A percentile compares a stretch with the other conserved stretches of the same genome.
Evolutionary conservation across 2,113 vertebrate genomes (phyloP).

Genomic region (Spea multiplicata): DNA sequence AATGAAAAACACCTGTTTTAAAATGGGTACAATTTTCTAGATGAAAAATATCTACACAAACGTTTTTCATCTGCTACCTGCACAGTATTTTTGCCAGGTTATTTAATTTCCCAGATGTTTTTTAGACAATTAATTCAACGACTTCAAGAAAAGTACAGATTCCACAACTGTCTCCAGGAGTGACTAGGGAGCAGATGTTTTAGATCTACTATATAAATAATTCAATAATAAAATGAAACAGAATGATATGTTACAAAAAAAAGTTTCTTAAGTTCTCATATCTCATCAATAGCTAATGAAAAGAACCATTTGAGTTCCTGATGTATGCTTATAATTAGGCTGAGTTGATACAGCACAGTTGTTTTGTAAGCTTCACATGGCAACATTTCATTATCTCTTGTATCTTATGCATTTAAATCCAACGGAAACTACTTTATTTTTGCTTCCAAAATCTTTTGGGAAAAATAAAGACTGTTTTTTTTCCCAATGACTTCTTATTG

Average conservation of each 20-base stretch:
- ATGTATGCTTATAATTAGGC: constrained; percentile 49
- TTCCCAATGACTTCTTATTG: background rate
- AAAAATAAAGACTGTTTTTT: background rate
- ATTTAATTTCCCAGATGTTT: constrained; percentile 50
- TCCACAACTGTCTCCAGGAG: constrained; percentile 45
- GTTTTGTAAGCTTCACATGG: background rate
- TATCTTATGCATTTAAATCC: background rate
- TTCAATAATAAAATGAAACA: constrained; percentile 42
- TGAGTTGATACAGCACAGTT: background rate
- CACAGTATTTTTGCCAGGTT: constrained; percentile 47
- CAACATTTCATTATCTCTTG: constrained; percentile 10
- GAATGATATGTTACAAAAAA: constrained; percentile 33
- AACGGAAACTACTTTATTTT: background rate
- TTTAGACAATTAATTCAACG: constrained; percentile 43
- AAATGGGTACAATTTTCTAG: constrained; percentile 42
- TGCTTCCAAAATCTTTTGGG: background rate
- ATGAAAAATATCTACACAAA: constrained; percentile 47
- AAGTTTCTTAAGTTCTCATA: constrained; percentile 9
- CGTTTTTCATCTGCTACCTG: constrained; percentile 49
- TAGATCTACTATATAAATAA: constrained; percentile 42
- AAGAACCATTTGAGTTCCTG: background rate
- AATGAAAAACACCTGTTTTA: constrained; percentile 45
- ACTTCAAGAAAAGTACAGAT: constrained; percentile 46
- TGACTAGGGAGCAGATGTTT: constrained; percentile 44
- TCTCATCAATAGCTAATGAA: constrained; percentile 39